Base-by-base conservation (phyloP, 2,888 invertebrate species). In the Tetragonula carbonaria region DNA sequence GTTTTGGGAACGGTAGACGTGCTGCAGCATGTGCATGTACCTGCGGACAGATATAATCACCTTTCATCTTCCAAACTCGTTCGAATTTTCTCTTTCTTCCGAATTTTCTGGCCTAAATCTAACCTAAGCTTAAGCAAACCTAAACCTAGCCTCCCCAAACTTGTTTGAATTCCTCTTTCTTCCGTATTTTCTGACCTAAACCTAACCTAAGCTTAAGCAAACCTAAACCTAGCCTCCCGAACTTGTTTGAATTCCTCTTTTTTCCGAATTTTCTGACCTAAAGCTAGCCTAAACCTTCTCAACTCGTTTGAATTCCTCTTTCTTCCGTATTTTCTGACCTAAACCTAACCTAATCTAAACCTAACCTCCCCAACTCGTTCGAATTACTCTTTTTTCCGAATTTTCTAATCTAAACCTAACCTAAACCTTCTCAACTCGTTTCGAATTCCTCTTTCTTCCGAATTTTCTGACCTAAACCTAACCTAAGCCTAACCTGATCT, bases 11-110 rank as follows among this genome's bases (percentile, higher is more conserved):
- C 98, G 96, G 94, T 98, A 97, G 67, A 98, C 98, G 95, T 98
- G 98, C 95, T 98, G 98, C 93, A 98, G 94, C 98, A 98, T 98
- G 95, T 98, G 98, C 97, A 98, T 97, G 94, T 98, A 98, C 82
- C 94, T 94, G 74, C 16, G 38, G 74, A 85, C 67, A 45, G 8
- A 45, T 11, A 6, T 21, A 55, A 53, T 21, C 21, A 59, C 21
- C 4, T 14, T 16, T n/a, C 14, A 6, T 13, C 2, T 16, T 8
- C 14, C 14, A 2, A 1, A 13, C 59, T 11, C 45, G 45, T 38
- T 6, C 14, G 0, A 4, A 18, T 38, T 59, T 75, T 14, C 13
- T 23, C 13, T 2, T 18, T 13, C 13, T 21, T 38, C 21, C 5
- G 33, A 38, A 13, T 33, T 1, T 14, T 33, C 3, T 0, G 13